These are phyloP conservation scores for Centropristis striata DNA, from an alignment of 2,113 vertebrate species.

Conservation along the genomic window DNA sequence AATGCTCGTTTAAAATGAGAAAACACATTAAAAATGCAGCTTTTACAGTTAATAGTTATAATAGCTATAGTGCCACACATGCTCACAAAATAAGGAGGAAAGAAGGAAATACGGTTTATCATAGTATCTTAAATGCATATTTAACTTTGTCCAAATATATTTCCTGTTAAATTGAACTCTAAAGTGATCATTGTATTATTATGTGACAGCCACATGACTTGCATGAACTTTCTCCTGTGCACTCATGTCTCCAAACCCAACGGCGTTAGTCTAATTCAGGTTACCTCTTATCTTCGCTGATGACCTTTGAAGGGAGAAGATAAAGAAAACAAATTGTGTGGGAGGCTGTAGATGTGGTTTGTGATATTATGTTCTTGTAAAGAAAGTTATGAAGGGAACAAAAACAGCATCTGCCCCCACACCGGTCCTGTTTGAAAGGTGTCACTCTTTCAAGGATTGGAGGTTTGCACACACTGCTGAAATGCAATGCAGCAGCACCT, in stretches of 20 bases:
- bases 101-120: background rate
- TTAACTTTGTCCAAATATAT: background rate
- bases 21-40: background rate
- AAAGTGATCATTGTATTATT: background rate
- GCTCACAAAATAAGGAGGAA: background rate
- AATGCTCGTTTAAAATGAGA: background rate
- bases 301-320: constrained; percentile 87
- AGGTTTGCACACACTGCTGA: constrained; percentile 70
- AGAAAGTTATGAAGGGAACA: constrained; percentile 78
- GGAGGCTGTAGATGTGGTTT: constrained; percentile 87
- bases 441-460: constrained; percentile 79
- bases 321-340: constrained; percentile 85
- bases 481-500: constrained; percentile 58
- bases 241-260: constrained; percentile 46
- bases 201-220: constrained; percentile 25
- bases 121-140: background rate
- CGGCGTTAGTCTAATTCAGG: constrained; percentile 70
- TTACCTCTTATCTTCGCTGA: constrained; percentile 81
- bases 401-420: constrained; percentile 72
- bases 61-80: background rate
- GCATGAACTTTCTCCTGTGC: constrained; percentile 50
- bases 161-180: background rate
- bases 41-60: background rate
- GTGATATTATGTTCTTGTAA: constrained; percentile 84
- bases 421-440: constrained; percentile 74